Conservation (phyloP, 2,888 invertebrate genomes). For the Sarcophaga variegata region DNA sequence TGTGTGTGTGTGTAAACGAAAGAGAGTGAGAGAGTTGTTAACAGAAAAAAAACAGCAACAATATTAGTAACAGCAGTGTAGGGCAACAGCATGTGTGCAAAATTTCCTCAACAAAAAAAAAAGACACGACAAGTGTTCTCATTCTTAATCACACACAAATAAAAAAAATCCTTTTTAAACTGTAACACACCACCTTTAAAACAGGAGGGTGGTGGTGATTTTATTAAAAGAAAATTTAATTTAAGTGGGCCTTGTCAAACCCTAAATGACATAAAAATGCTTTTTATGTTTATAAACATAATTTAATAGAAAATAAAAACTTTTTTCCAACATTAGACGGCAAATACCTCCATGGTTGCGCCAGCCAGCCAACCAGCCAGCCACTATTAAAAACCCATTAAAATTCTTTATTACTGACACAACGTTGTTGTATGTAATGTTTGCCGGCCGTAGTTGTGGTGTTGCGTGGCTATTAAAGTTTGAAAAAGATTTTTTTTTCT, state of each 20-base stretch:
- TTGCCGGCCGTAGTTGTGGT: neutral
- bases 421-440: slow-evolving; percentile 8
- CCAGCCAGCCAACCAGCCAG: neutral
- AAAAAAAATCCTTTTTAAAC: neutral
- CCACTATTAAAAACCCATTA: slow-evolving; percentile 67
- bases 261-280: slow-evolving; percentile 54
- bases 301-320: slow-evolving; percentile 60
- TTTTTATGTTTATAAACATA: slow-evolving; percentile 65
- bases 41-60: neutral
- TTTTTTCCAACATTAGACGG: neutral
- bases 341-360: neutral
- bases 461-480: slow-evolving; percentile 37
- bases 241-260: neutral
- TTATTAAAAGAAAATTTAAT: neutral
- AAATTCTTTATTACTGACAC: slow-evolving; percentile 49
- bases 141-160: neutral
- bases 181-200: slow-evolving; percentile 45
- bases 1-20: neutral
- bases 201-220: neutral
- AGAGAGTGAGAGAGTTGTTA: neutral
- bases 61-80: neutral
- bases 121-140: slow-evolving; percentile 61
- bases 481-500: slow-evolving; percentile 14
- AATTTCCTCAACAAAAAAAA: slow-evolving; percentile 39
- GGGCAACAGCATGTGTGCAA: slow-evolving; percentile 66